Conservation (phyloP, 2,797 vertebrate species). For the Alcedo quadribrachys region DNA sequence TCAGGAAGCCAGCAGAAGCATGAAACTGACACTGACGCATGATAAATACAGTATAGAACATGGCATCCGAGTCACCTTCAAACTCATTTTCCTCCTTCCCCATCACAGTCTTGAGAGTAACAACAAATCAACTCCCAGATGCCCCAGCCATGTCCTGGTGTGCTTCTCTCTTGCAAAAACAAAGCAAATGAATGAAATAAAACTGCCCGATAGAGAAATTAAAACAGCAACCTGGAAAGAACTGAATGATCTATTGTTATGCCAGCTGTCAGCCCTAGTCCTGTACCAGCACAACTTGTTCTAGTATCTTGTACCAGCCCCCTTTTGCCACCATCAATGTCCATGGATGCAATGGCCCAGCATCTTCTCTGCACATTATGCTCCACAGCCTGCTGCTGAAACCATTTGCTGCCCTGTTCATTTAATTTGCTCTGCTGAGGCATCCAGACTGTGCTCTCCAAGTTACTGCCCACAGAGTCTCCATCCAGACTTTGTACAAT, state of each 20-base stretch:
- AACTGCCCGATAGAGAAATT: not conserved
- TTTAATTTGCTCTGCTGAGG: not conserved
- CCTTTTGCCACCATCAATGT: not conserved
- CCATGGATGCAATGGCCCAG: not conserved
- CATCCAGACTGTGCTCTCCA: not conserved
- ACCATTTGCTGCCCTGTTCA: rapidly evolving
- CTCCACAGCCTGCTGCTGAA: not conserved
- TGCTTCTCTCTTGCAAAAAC: not conserved
- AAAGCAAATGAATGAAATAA: not conserved
- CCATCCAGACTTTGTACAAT: not conserved
- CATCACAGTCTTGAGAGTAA: not conserved
- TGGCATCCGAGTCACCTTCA: not conserved
- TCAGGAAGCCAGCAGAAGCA: not conserved
- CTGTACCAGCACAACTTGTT: too few species aligned
- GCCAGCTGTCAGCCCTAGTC: not conserved
- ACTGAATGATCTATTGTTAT: not conserved
- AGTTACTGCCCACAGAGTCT: not conserved
- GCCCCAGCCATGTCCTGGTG: not conserved
- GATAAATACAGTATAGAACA: not conserved
- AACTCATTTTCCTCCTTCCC: not conserved
- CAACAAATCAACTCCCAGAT: not conserved
- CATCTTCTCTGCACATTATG: rapidly evolving
- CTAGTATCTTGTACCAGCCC: not conserved
- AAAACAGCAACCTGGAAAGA: not conserved
- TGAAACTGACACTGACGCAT: not conserved